Conservation (phyloP, 2,888 invertebrate species). For the Melangyna quadrimaculata region DNA sequence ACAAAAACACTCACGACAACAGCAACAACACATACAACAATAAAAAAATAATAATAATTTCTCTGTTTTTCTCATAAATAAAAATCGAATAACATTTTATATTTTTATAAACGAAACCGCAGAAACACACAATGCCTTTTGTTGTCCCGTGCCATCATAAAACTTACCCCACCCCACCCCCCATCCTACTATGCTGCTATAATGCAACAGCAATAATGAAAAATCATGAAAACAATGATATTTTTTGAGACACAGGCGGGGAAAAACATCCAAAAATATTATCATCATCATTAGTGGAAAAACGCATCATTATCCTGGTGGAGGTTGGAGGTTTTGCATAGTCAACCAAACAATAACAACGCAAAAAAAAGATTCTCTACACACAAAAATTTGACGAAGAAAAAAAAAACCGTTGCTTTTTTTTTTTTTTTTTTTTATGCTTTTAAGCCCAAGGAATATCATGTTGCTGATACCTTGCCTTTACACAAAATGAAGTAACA, state of each 20-base stretch:
- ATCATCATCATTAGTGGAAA: constrained; percentile 47
- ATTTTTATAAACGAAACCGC: constrained; percentile 40
- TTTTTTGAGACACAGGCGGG: not conserved
- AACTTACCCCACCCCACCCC: not conserved
- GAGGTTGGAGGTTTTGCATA: constrained; percentile 32
- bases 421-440: constrained; percentile 21
- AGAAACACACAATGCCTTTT: not conserved
- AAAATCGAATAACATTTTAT: constrained; percentile 11
- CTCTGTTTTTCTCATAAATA: not conserved
- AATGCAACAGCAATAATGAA: constrained; percentile 43
- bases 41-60: not conserved
- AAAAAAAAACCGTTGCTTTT: not conserved
- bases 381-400: constrained; percentile 14
- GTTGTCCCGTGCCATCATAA: not conserved
- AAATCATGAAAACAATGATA: constrained; percentile 36
- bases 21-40: not conserved
- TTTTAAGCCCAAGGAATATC: constrained; percentile 39
- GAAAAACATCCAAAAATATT: not conserved
- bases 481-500: constrained; percentile 54
- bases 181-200: not conserved
- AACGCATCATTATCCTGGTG: constrained; percentile 53
- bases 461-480: constrained; percentile 48
- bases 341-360: not conserved
- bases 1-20: not conserved
- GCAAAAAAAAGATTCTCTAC: not conserved